Evolutionary conservation across 2,797 vertebrate genomes (phyloP).

Genomic region (Pteronotus mesoamericanus): DNA sequence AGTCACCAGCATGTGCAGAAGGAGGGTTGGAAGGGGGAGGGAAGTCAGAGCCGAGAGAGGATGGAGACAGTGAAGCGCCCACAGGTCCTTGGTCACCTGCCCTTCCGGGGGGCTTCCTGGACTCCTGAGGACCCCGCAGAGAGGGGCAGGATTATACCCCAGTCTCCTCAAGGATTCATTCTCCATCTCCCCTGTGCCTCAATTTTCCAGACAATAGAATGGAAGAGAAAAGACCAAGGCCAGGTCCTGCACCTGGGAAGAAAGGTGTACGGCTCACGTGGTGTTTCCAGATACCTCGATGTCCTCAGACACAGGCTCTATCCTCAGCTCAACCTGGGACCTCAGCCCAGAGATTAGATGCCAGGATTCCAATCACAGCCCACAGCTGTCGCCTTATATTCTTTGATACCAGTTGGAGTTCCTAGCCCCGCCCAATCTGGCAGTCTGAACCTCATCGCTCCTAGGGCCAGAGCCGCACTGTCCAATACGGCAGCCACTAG

Average conservation of each 20-base stretch:
- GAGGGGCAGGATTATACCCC: not conserved
- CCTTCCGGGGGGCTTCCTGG: not conserved
- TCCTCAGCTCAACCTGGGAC: not conserved
- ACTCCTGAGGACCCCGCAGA: not conserved
- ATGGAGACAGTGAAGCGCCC: not conserved
- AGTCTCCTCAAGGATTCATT: not conserved
- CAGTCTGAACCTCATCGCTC: not conserved
- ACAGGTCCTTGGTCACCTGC: not conserved
- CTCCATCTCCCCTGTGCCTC: not conserved
- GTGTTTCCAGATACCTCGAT: not conserved
- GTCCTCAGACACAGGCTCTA: not conserved
- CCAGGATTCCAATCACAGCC: not conserved
- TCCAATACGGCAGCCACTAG: not conserved
- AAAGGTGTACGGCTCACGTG: not conserved
- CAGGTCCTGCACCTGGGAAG: not conserved
- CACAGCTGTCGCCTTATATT: not conserved
- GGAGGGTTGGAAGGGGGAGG: conserved; percentile 41
- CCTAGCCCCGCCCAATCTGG: not conserved
- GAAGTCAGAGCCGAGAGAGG: not conserved
- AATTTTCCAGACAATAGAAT: not conserved
- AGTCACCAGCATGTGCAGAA: conserved; percentile 63
- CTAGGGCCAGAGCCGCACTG: not conserved
- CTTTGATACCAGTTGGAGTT: not conserved
- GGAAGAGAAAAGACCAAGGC: conserved; percentile 18
- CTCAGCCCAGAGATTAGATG: not conserved